Conservation (phyloP, 2,888 invertebrate genomes). For the Mimumesa dahlbomi region DNA sequence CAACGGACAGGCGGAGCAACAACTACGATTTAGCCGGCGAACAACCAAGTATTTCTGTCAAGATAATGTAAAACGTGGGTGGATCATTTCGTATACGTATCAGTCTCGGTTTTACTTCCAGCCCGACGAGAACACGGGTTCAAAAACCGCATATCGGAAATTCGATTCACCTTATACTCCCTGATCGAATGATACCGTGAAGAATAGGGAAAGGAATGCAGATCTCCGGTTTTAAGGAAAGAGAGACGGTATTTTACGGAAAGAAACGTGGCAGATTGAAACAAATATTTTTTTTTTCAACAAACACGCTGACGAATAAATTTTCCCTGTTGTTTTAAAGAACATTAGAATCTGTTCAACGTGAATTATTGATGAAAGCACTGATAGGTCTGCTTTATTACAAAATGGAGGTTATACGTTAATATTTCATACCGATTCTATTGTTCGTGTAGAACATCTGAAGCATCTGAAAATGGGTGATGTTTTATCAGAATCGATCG, state of each 20-base stretch:
- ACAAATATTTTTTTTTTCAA: no score
- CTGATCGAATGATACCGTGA: slow-evolving; percentile 38
- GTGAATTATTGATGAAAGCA: no score
- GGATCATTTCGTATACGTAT: slow-evolving; percentile 48
- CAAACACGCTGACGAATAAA: no score
- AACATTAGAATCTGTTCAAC: no score
- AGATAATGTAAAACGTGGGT: slow-evolving; percentile 53
- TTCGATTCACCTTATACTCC: slow-evolving; percentile 52
- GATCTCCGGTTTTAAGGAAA: slow-evolving; percentile 35
- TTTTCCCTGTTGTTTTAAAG: no score
- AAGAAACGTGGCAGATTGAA: not conserved
- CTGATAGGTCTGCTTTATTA: no score
- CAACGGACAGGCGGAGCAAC: slow-evolving; percentile 33
- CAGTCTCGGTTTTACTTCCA: slow-evolving; percentile 33
- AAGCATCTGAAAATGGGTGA: no score
- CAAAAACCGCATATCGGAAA: slow-evolving; percentile 56
- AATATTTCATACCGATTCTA: no score
- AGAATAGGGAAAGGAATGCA: slow-evolving; percentile 1
- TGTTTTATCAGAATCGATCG: no score
- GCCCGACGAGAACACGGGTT: slow-evolving; percentile 26
- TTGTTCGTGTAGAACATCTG: no score
- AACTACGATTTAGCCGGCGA: slow-evolving; percentile 25
- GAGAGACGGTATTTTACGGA: not conserved
- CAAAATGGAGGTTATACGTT: no score
- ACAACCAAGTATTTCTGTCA: slow-evolving; percentile 50